Conservation (phyloP, 2,113 vertebrate genomes). For the Hydropotes inermis region DNA sequence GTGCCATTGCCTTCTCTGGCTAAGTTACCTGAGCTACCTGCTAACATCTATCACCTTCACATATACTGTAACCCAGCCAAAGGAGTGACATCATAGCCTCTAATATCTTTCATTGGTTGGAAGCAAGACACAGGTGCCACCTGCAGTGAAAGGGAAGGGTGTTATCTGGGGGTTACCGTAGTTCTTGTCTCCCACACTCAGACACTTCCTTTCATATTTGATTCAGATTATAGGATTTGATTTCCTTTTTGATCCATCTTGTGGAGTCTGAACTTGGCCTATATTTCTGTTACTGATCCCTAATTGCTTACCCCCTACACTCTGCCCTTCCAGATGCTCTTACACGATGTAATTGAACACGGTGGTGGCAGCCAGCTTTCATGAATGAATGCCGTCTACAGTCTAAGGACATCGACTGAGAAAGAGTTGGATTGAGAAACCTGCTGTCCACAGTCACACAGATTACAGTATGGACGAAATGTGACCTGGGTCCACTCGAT, state of each 20-base stretch:
- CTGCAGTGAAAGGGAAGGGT: neutral
- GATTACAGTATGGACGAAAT: neutral
- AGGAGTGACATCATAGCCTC: neutral
- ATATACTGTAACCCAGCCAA: neutral
- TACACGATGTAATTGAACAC: neutral
- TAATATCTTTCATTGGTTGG: neutral
- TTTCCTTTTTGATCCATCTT: slow-evolving; percentile 13
- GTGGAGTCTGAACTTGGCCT: neutral
- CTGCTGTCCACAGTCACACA: neutral
- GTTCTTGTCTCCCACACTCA: neutral
- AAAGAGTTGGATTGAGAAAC: neutral
- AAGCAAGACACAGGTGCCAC: neutral
- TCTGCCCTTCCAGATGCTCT: neutral
- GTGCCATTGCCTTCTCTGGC: neutral
- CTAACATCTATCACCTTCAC: neutral
- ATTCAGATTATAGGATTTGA: neutral
- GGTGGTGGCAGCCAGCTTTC: neutral
- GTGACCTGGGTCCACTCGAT: neutral
- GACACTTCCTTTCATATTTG: neutral
- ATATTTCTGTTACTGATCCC: neutral
- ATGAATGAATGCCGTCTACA: neutral
- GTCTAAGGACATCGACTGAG: neutral
- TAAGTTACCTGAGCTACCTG: neutral
- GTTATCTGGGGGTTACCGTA: neutral
- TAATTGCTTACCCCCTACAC: neutral